Evolutionary conservation across 2,888 invertebrate species (phyloP), one percentile per base, ranked within the genome.

Genomic region (Lepidochrysops patricia): DNA sequence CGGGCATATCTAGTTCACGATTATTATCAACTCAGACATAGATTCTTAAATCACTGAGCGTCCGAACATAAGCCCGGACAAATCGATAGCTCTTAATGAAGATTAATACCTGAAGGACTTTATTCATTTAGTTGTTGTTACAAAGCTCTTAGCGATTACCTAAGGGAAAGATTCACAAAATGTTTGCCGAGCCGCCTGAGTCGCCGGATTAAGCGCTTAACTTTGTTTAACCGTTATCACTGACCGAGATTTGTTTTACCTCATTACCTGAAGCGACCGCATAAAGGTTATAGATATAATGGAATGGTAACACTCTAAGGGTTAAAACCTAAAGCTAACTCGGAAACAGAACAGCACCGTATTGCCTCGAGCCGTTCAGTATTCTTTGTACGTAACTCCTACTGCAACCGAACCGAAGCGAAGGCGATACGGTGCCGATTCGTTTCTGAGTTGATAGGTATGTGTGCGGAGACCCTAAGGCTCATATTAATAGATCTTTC

Each of bases 71-170:
- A 43, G 3, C 19, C 43, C 43, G 9, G 43, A 23, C 50, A 6
- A 50, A 13, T 50, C 50, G 13, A 50, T 50, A 54, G 12, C 32
- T 12, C 19, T 43, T 54, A 54, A 54, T 19, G 32, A 54, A 54
- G 54, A 54, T 54, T 54, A 54, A 54, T 54, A 32, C 54, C 19
- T 29, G 29, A 12, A 29, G 32, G 27, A 54, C 9, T 54, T 54
- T 32, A 32, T 54, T 32, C 0, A 32, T 54, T 29, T 54, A 19
- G 27, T 52, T 52, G 54, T 29, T 29, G 29, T 29, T 54, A 27
- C 19, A 12, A 32, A 54, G 54, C 54, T 54, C 15, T 54, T 32
- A 54, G 54, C 29, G 32, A 54, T 54, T 32, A 54, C 15, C 23
- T 12, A 15, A n/a, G 15, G 19, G 27, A 54, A 54, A 12, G 43